Evolutionary conservation across 2,888 invertebrate species (phyloP), one percentile per base, ranked within the genome.

Genomic region (Pharmacophagus antenor): DNA sequence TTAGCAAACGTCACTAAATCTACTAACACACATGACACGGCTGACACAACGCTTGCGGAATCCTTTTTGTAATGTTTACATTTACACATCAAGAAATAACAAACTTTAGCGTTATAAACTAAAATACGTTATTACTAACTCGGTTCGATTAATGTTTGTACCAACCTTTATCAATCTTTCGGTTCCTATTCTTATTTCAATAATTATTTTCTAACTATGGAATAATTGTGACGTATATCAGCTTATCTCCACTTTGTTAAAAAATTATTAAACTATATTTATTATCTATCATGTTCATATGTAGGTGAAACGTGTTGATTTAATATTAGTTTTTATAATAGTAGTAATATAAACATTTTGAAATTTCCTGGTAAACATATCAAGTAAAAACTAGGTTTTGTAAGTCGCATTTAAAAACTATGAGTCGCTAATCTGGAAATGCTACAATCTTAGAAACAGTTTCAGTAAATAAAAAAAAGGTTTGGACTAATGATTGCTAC

Each of bases 1-100:
- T 84, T 84, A 84, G 76, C 63, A 53, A 58, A 62, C 64, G 65
- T 64, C 42, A 55, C 15, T 58, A 41, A 57, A 44, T 49, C 51
- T 25, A 61, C 31, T 31, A 10, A 42, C 65, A 65, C 75, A 70
- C 70, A 71, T 69, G 71, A 60, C 58, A 62, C 64, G 54, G n/a
- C 37, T 37, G 27, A 37, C 47, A 25, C 20, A 17, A 56, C 47
- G 20, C 62, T 73, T 69, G 72, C 72, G 71, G 69, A 77, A 80
- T 79, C 78, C 73, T 70, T 71, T 72, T 72, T 70, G 23, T 48
- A 48, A 25, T 47, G 46, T 50, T 58, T 51, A 58, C 56, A 55
- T 47, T 47, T 52, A 41, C 49, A 53, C 54, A 25, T 57, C 52
- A 21, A 17, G 18, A 17, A 42, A 42, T 17, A 42, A 42, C 42